A percentile compares a stretch with the other conserved stretches of the same genome.
phyloP scores from a whole-genome alignment of 2,888 invertebrate species.

The Drosophila ustulata region DNA sequence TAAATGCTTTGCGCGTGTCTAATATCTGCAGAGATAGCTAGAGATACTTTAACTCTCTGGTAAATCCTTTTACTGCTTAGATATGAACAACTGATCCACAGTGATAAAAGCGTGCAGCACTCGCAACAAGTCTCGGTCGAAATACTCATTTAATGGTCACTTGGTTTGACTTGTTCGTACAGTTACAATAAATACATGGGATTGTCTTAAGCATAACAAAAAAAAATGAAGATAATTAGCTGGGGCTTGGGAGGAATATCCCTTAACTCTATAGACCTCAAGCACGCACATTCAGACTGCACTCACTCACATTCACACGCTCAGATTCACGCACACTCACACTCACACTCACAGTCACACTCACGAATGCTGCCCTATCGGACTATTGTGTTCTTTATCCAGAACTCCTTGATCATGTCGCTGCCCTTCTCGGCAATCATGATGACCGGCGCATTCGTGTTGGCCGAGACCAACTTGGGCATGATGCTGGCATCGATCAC shows the following conservation, averaged over 20 bases:
- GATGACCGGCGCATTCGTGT: slow-evolving; percentile 94
- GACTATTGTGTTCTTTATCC: slow-evolving; percentile 88
- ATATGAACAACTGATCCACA: not conserved
- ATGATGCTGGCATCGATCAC: slow-evolving; percentile 95
- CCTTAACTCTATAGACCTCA: slow-evolving; percentile 17
- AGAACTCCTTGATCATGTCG: slow-evolving; percentile 94
- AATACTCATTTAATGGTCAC: slow-evolving; percentile 51
- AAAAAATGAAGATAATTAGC: slow-evolving; percentile 32
- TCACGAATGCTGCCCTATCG: slow-evolving; percentile 30
- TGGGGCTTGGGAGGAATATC: not conserved
- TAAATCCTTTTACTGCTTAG: not conserved
- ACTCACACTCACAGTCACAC: slow-evolving; percentile 17
- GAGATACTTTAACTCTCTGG: no score
- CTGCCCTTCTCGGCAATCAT: slow-evolving; percentile 97
- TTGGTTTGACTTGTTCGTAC: slow-evolving; percentile 17
- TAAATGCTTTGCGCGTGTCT: no score
- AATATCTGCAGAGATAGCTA: not conserved
- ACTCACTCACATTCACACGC: slow-evolving; percentile 25
- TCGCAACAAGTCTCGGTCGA: slow-evolving; percentile 1
- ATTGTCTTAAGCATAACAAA: slow-evolving; percentile 45
- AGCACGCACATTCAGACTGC: not conserved
- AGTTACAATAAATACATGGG: slow-evolving; percentile 53
- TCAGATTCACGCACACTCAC: slow-evolving; percentile 4
- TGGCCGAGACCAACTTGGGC: slow-evolving; percentile 94
- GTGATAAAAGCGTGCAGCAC: not conserved